Base-by-base conservation (phyloP, 2,797 vertebrate genomes). In the Furcifer pardalis region DNA sequence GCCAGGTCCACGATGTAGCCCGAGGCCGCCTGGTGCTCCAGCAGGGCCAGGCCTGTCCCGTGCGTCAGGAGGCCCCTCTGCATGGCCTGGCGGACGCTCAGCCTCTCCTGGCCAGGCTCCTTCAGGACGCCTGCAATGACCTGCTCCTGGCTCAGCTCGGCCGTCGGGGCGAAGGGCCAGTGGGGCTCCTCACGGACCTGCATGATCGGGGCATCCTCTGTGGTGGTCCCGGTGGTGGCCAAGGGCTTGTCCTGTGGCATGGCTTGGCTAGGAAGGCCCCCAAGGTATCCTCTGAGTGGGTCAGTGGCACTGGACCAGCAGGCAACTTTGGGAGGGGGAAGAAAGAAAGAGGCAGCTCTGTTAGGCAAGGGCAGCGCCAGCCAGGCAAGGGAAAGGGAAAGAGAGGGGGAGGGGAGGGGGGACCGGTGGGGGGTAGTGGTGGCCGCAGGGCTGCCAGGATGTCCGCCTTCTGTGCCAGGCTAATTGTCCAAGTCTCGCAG, bases 1-100 rank as follows among this genome's bases (percentile, higher is more conserved):
- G 94, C 88, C 0, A 97, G 97, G 77, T 98, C 97, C 0, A 97
- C 95, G 72, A 98, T 86, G 88, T 97, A 96, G 7, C 98, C 98
- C 0, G 97, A 98, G 12, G 97, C 98, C 0, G 98, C 98, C 87
- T 99, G 98, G 0, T 97, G 97, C 92, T 98, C 98, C 81, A 99
- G 93, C 84, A 99, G 95, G 89, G 98, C 94, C 90, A 98, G 93
- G 6, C 97, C 97, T 0, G 98, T 98, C 59, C 98, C 98, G 0
- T 97, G 98, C 40, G 95, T 97, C 90, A 99, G 94, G 56, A 97
- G 86, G 2, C 94, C 87, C 91, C 95, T 96, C 82, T 92, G 84
- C 94, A 91, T 96, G 78, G 98, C 98, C 12, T 98, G 95, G 0
- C 97, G 95, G 92, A 99, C 94, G 49, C 96, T 97, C 94, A 99